A percentile compares a stretch with the other conserved stretches of the same genome.
Conservation (phyloP, 2,797 vertebrate species). For the Acanthurus lineatus region DNA sequence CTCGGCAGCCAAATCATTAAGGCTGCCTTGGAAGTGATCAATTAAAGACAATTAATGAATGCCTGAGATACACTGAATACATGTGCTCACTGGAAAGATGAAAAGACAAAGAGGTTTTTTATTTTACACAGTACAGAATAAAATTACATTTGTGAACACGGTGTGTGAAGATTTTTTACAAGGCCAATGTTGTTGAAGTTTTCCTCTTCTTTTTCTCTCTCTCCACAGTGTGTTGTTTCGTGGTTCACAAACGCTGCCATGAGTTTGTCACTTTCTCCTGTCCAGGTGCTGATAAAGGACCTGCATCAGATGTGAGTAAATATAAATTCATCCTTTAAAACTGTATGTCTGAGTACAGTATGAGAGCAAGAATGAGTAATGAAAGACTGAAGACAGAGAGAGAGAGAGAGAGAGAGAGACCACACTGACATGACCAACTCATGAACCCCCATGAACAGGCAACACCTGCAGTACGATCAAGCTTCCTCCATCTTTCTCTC, state of each 20-base stretch:
- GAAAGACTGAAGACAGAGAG: not conserved
- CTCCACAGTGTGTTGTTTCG: constrained; percentile 94
- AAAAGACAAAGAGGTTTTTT: not conserved
- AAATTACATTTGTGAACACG: not conserved
- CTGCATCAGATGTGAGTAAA: constrained; percentile 95
- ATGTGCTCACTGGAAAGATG: not conserved
- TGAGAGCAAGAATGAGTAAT: not conserved
- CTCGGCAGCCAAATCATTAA: not conserved
- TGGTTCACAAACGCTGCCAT: constrained; percentile 98
- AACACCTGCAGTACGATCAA: constrained; percentile 4
- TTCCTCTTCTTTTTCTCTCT: constrained; percentile 3
- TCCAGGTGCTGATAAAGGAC: constrained; percentile 95
- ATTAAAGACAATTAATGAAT: not conserved
- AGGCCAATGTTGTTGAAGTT: not conserved
- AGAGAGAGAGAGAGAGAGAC: too few relatives aligned
- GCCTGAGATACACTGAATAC: not conserved
- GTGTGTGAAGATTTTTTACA: too few relatives aligned
- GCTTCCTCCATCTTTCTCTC: constrained; percentile 39
- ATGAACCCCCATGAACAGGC: constrained; percentile 15
- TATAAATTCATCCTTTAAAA: not conserved
- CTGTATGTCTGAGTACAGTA: not conserved
- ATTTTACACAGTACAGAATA: not conserved
- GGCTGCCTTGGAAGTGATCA: not conserved
- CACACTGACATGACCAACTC: not conserved
- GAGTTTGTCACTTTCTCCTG: constrained; percentile 98